Base-by-base conservation (phyloP, 2,113 vertebrate genomes). In the Alligator mississippiensis region DNA sequence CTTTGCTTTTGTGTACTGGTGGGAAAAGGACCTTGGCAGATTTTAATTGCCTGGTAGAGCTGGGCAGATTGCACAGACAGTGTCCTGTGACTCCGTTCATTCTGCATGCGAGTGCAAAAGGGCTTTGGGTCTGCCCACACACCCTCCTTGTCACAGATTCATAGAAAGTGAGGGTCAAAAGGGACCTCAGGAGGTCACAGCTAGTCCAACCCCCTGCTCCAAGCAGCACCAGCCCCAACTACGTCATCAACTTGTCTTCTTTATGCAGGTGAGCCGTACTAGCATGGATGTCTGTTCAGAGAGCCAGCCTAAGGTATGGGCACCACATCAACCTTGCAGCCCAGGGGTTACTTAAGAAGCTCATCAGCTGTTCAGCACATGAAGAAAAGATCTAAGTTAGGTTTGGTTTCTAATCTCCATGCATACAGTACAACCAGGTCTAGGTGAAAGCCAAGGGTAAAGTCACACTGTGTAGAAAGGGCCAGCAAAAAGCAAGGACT, bases 61-160 rank as follows among this genome's bases (percentile, higher is more conserved):
- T 3, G 1, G 58, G 60, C 15, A 3, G 22, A 9, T 70, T 62
- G 9, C 9, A 4, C n/a, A 4, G 58, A 17, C 14, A 9, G 86
- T 76, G 70, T 4, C 54, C 9, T 1, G 24, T 6, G 54, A 1
- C 34, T 5, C 93, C 2, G 57, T 0, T 4, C 34, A 1, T 60
- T 19, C 74, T 57, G 3, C 6, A 58, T 34, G 17, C 0, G 3
- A 82, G 8, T 11, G 1, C 0, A 0, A 4, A 3, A 6, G 2
- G 60, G 25, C 16, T 75, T 58, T 14, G n/a, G 28, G 47, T 75
- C 54, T 5, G 22, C 3, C 2, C 2, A 0, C 28, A 63, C 2
- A 25, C 15, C 11, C 0, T 38, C 81, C 22, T 78, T 10, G 6
- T 4, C 85, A 18, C 30, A 24, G 28, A 47, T 1, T 14, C 8